Conservation (phyloP, 2,113 vertebrate species). For the Nothocercus julius region DNA sequence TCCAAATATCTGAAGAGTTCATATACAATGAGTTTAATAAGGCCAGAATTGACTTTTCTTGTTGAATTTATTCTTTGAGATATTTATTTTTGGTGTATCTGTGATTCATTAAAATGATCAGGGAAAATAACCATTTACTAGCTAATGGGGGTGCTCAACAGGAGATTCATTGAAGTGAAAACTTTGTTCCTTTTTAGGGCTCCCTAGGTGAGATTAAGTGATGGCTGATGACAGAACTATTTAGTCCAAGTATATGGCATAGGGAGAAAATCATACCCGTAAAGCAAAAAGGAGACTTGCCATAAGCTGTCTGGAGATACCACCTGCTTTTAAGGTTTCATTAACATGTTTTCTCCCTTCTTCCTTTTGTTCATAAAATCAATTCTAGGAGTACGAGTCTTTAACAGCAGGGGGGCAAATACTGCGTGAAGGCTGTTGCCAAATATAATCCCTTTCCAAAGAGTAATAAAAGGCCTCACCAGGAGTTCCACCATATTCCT, state of each 20-base stretch:
- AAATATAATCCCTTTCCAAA: not conserved
- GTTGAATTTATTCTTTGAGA: not conserved
- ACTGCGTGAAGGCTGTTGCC: not conserved
- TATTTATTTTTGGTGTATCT: not conserved
- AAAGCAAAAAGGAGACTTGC: not conserved
- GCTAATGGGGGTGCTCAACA: too few relatives aligned
- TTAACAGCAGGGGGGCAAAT: not conserved
- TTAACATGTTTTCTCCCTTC: not conserved
- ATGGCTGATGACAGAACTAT: not conserved
- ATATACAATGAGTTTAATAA: not conserved
- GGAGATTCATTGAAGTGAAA: not conserved
- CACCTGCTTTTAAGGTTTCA: not conserved
- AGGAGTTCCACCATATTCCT: too few relatives aligned
- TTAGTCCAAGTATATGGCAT: not conserved
- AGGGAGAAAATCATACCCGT: not conserved
- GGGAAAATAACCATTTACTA: not conserved
- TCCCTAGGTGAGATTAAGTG: not conserved
- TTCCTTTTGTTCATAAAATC: not conserved
- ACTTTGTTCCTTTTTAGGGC: not conserved
- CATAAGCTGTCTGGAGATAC: not conserved
- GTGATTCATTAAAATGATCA: not conserved
- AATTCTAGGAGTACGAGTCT: not conserved
- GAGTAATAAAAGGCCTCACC: not conserved
- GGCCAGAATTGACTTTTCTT: too few relatives aligned
- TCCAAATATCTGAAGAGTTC: not conserved